Conservation (phyloP, 2,888 invertebrate species). For the Omphaloscelis lunosa region DNA sequence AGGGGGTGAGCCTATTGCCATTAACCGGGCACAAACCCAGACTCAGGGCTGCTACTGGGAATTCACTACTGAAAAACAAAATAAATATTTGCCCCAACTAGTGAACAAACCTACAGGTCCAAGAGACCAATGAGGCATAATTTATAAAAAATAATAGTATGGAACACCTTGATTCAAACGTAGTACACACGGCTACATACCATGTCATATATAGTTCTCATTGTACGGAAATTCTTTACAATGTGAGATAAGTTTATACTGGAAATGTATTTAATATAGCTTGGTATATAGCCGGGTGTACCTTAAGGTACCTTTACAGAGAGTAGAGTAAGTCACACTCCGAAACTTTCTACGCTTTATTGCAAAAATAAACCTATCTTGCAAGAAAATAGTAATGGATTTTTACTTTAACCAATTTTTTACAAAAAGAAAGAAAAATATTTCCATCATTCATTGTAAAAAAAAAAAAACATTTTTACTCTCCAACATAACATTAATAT, state of each 20-base stretch:
- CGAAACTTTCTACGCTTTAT: neutral
- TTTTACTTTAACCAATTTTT: too few relatives aligned
- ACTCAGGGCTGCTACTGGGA: conserved; percentile 19
- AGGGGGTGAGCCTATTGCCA: conserved; percentile 1
- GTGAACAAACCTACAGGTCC: neutral
- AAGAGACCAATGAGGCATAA: neutral
- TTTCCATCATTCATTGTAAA: neutral
- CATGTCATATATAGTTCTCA: too few relatives aligned
- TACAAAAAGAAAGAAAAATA: neutral
- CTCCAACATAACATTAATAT: neutral
- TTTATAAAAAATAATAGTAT: neutral
- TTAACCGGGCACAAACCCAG: neutral
- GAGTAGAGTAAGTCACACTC: neutral
- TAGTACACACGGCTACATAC: too few relatives aligned
- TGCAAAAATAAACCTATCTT: neutral
- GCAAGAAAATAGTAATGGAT: neutral
- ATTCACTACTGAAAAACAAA: neutral
- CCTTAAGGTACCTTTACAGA: neutral
- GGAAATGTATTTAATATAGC: too few relatives aligned
- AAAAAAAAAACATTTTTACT: neutral
- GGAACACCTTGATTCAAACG: neutral
- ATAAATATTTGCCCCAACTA: neutral
- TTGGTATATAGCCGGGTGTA: too few relatives aligned
- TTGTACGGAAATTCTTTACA: too few relatives aligned
- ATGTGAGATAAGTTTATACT: too few relatives aligned